Evolutionary conservation across 1,140 invertebrate species (phyloP).

Genomic region (Phymorhynchus buccinoides): DNA sequence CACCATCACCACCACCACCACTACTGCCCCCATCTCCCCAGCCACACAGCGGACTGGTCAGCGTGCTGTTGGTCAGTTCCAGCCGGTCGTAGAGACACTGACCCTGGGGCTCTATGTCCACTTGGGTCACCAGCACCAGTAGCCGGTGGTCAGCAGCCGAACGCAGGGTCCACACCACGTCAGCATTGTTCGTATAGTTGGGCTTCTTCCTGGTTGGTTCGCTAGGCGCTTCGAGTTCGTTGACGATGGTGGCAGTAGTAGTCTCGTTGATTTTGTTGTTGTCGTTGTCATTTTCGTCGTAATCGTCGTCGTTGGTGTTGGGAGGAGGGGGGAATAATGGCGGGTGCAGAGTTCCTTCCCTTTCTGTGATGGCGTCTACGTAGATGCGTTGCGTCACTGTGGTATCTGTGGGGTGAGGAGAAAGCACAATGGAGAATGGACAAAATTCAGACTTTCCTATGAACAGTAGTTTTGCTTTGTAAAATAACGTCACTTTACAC

Average conservation of each 20-base stretch:
- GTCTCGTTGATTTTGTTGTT: too few relatives aligned
- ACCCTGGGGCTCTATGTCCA: conserved; percentile 83
- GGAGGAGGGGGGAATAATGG: not conserved
- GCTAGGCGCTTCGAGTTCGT: too few relatives aligned
- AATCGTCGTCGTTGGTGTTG: not conserved
- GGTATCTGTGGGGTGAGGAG: not conserved
- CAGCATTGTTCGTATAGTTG: conserved; percentile 35
- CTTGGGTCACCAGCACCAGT: conserved; percentile 51
- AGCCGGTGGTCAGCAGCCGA: conserved; percentile 21
- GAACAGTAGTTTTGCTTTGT: too few relatives aligned
- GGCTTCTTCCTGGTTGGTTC: too few relatives aligned
- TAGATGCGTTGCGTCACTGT: not conserved
- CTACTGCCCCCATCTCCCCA: not conserved
- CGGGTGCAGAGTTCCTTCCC: not conserved
- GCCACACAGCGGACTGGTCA: conserved; percentile 28
- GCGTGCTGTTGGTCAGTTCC: conserved; percentile 73
- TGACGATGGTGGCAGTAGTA: too few relatives aligned
- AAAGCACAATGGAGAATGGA: too few relatives aligned
- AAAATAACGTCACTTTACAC: too few relatives aligned
- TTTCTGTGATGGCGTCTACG: not conserved
- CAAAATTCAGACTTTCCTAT: too few relatives aligned
- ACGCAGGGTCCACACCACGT: conserved; percentile 3
- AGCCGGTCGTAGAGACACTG: conserved; percentile 86
- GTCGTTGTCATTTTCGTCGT: not conserved
- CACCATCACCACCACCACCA: conserved; percentile 68